Conservation (phyloP, 2,888 invertebrate genomes). For the Zaprionus obscuricornis region DNA sequence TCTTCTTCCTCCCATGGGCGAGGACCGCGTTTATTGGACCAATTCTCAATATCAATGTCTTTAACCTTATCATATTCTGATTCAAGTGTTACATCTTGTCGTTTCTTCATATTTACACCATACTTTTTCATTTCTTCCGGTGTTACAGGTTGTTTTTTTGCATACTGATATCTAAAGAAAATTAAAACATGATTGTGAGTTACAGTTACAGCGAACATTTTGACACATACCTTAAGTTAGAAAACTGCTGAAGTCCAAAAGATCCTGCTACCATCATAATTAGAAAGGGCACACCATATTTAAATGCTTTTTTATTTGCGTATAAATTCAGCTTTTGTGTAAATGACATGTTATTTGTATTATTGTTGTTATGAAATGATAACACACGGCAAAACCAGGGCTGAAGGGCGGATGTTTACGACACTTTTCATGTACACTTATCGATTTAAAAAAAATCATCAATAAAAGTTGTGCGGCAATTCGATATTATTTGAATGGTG, state of each 20-base stretch:
- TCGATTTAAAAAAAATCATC: conserved; percentile 3
- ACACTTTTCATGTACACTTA: neutral
- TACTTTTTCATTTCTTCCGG: conserved; percentile 87
- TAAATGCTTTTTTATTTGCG: conserved; percentile 82
- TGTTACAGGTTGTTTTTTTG: conserved; percentile 85
- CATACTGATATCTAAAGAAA: conserved; percentile 85
- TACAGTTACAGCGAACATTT: neutral
- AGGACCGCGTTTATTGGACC: conserved; percentile 93
- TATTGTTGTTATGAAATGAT: conserved; percentile 66
- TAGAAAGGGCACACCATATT: conserved; percentile 89
- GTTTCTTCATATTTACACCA: conserved; percentile 88
- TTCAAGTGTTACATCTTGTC: conserved; percentile 89
- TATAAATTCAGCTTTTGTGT: conserved; percentile 62
- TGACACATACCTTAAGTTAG: conserved; percentile 86
- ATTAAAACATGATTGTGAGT: neutral
- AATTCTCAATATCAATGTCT: conserved; percentile 89
- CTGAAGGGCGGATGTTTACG: neutral
- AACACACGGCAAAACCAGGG: conserved; percentile 30
- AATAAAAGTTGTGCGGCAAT: conserved; percentile 21
- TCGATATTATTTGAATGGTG: neutral
- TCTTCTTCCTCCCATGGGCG: conserved; percentile 91
- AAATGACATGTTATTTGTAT: conserved; percentile 64
- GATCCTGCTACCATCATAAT: conserved; percentile 90
- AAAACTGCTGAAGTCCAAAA: conserved; percentile 90
- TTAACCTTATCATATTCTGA: conserved; percentile 89